Evolutionary conservation across 2,888 invertebrate genomes (phyloP).

Genomic region (Julus scanicus): DNA sequence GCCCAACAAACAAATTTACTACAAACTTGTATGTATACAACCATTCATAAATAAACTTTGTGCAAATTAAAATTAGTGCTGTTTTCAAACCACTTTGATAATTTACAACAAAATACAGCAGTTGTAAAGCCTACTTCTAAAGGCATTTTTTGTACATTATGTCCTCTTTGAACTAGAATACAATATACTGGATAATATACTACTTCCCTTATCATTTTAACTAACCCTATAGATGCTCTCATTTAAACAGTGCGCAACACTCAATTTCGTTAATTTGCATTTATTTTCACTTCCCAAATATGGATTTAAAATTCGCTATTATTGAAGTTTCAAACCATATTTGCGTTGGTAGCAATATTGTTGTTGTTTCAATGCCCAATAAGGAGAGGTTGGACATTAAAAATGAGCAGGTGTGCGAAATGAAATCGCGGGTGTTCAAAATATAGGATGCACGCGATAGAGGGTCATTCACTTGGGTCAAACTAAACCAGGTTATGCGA

Average conservation of each 20-base stretch:
- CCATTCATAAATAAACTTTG: too few relatives aligned
- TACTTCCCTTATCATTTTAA: background rate
- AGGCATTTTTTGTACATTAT: background rate
- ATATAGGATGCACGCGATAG: conserved; percentile 1
- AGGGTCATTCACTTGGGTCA: background rate
- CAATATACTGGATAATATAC: background rate
- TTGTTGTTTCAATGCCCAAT: background rate
- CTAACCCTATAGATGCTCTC: too few relatives aligned
- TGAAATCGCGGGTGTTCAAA: background rate
- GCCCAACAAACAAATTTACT: background rate
- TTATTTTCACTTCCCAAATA: too few relatives aligned
- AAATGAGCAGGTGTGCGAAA: background rate
- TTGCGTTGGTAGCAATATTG: background rate
- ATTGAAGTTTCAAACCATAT: too few relatives aligned
- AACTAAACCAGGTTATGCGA: conserved; percentile 19
- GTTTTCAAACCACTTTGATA: too few relatives aligned
- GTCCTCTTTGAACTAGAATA: too few relatives aligned
- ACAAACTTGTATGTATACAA: background rate
- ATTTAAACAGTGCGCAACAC: too few relatives aligned
- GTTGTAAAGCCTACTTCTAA: background rate
- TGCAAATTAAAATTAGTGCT: too few relatives aligned
- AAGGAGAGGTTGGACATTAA: background rate
- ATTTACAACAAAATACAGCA: background rate
- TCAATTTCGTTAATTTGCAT: too few relatives aligned
- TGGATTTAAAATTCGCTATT: too few relatives aligned